Base-by-base conservation (phyloP, 1,140 invertebrate species). In the Telenomus remus region DNA sequence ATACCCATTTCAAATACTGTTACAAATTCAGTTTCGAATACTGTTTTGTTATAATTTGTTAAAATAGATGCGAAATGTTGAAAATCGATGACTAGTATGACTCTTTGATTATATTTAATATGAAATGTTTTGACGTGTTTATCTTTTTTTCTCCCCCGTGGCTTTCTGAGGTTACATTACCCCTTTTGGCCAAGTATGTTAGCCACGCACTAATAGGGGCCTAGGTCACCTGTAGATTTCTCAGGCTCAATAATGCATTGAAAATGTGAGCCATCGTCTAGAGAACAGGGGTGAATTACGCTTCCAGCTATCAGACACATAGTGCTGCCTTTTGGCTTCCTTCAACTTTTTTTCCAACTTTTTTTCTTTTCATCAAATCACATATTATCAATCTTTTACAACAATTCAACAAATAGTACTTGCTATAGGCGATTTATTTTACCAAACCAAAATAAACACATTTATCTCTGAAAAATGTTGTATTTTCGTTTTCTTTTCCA, bases 231-330 rank as follows among this genome's bases (percentile, higher is more conserved):
- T 85, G 83, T 78, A 76, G 65, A 76, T 80, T 85, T 85, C 83
- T 77, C 83, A 85, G 83, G 77, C 82, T 85, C 81, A 84, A 85
- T 85, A 85, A 85, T 85, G 81, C 82, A 85, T 79, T 75, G 79
- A 71, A 57, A 80, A 81, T 79, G 75, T 76, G 69, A 79, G 75
- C 77, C 80, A 80, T 76, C 79, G 80, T 51, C 76, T 78, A 74
- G 50, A 59, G 54, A 37, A 59, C 54, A 79, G 50, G 54, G 78
- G 81, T 81, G 60, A 80, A 80, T 78, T 78, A 73, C 77, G 63
- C 49, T 51, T 39, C 14, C 56, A 55, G 47, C 49, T 56, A 56
- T 39, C 14, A 73, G 53, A 60, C 37, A 72, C 69, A 39, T 39
- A 39, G 9, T 55, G 55, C 60, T 75, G 74, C 78, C 73, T 79